Evolutionary conservation across 2,888 invertebrate genomes (phyloP).

Genomic region (Lutraria lutraria): DNA sequence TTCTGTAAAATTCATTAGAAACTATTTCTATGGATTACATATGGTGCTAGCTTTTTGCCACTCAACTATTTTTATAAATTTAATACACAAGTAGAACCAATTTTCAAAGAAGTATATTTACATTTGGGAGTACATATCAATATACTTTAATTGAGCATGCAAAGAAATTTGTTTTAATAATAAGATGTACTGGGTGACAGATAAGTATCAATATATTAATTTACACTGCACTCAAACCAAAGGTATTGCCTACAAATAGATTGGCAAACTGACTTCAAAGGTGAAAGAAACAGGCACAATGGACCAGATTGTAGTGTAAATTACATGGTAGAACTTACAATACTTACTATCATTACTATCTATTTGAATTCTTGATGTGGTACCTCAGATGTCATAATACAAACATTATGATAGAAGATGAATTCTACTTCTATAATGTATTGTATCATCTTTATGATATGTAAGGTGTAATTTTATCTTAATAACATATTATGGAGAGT

Average conservation of each 20-base stretch:
- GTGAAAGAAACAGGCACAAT: neutral
- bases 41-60: too few relatives aligned
- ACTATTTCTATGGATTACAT: neutral
- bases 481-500: neutral
- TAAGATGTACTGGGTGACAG: constrained; percentile 26
- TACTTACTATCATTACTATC: neutral
- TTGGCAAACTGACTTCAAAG: constrained; percentile 5
- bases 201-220: constrained; percentile 26
- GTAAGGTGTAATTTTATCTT: neutral
- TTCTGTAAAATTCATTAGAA: neutral
- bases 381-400: neutral
- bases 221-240: constrained; percentile 38
- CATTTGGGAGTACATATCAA: neutral
- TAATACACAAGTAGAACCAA: neutral
- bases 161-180: constrained; percentile 25
- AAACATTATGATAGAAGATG: neutral
- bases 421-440: neutral
- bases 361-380: constrained; percentile 16
- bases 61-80: neutral
- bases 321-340: constrained; percentile 27
- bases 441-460: neutral
- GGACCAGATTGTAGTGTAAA: neutral
- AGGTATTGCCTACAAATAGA: constrained; percentile 25
- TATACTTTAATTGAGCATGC: neutral
- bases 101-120: neutral